These are phyloP conservation scores for Caranx melampygus DNA, from an alignment of 2,113 vertebrate species.

Conservation along the genomic window DNA sequence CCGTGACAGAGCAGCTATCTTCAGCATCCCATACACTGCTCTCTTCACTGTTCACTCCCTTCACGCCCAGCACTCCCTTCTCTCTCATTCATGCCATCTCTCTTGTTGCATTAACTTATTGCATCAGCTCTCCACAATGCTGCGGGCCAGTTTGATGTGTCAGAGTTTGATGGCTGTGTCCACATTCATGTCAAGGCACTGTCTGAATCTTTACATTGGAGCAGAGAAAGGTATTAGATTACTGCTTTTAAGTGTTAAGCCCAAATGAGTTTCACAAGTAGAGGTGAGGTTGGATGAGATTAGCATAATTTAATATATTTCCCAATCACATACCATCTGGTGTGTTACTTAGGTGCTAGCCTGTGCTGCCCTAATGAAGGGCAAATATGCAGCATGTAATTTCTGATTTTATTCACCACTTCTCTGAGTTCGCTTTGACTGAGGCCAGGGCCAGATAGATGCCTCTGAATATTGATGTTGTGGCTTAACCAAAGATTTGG, in stretches of 20 bases:
- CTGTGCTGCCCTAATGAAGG: conserved; percentile 20
- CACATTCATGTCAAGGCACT: conserved; percentile 30
- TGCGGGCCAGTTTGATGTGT: conserved; percentile 53
- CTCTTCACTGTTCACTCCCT: conserved; percentile 17
- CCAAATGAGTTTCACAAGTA: conserved; percentile 28
- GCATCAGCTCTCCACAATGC: conserved; percentile 54
- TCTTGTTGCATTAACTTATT: conserved; percentile 64
- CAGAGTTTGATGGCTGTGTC: conserved; percentile 49
- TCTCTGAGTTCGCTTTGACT: conserved; percentile 11
- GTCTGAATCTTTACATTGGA: neutral
- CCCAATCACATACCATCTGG: conserved; percentile 59
- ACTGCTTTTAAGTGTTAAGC: neutral
- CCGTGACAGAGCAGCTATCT: conserved; percentile 66
- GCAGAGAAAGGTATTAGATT: neutral
- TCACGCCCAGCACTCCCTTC: conserved; percentile 54
- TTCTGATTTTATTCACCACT: conserved; percentile 21
- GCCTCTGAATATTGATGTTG: conserved; percentile 35
- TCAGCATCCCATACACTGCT: conserved; percentile 59
- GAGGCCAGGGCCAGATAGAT: conserved; percentile 15
- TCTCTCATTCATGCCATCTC: conserved; percentile 60
- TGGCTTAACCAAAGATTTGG: conserved; percentile 12
- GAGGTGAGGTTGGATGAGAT: conserved; percentile 39
- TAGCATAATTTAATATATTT: conserved; percentile 52
- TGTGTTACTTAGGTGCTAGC: conserved; percentile 41
- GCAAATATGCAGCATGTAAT: conserved; percentile 19